These are phyloP conservation scores for Sphaerophoria taeniata DNA, from an alignment of 2,888 invertebrate genomes.

Conservation along the genomic window DNA sequence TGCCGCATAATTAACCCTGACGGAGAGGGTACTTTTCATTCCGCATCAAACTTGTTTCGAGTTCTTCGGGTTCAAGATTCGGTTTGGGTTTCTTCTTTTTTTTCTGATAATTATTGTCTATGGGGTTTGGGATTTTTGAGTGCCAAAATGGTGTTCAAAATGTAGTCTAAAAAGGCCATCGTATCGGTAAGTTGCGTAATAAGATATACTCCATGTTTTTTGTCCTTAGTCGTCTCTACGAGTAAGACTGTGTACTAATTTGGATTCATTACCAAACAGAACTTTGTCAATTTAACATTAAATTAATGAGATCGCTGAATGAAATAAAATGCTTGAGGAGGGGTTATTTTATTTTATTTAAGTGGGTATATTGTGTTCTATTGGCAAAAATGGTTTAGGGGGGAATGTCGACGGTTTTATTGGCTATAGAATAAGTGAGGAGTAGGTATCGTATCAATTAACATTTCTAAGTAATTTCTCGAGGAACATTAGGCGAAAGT, in stretches of 20 bases:
- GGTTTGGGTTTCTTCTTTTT: background rate
- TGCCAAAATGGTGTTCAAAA: constrained; percentile 26
- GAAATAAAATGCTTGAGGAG: constrained; percentile 29
- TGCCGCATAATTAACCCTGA: constrained; percentile 73
- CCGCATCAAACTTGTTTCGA: constrained; percentile 29
- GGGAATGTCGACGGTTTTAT: constrained; percentile 5
- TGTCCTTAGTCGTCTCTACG: background rate
- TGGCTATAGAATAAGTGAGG: background rate
- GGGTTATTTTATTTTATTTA: constrained; percentile 16
- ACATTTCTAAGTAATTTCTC: background rate
- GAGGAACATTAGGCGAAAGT: background rate
- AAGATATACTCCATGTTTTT: constrained; percentile 34
- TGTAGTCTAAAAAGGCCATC: constrained; percentile 51
- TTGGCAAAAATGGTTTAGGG: background rate
- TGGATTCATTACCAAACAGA: constrained; percentile 42
- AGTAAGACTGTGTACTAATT: constrained; percentile 30
- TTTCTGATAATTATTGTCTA: background rate
- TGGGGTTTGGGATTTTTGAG: background rate
- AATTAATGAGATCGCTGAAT: constrained; percentile 57
- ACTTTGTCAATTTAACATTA: constrained; percentile 55
- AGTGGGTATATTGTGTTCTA: background rate
- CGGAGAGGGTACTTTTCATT: constrained; percentile 43
- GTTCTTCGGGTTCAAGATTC: background rate
- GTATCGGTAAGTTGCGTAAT: constrained; percentile 39
- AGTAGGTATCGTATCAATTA: background rate